These are phyloP conservation scores for Epizoanthus stellaris DNA, from an alignment of 92 coral and sea anemone species.

Conservation along the genomic window DNA sequence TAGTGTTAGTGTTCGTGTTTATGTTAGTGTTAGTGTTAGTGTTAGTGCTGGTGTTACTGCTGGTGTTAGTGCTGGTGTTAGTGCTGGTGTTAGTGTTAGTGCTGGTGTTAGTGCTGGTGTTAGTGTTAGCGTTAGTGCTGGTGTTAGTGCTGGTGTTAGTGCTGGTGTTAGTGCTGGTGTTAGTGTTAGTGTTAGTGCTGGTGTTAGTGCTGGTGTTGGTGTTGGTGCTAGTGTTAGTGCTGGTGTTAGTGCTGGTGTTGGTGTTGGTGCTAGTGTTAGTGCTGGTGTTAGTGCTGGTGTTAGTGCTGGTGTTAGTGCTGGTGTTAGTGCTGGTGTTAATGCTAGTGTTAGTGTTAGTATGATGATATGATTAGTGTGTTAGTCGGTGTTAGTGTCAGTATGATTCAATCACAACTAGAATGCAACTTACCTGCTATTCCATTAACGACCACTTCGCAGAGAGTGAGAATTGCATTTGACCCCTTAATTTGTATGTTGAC, in stretches of 20 bases:
- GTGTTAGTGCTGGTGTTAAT: no score
- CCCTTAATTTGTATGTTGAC: neutral
- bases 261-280: neutral
- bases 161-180: no score
- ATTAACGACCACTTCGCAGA: constrained; percentile 7
- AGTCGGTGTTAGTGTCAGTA: no score
- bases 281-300: neutral
- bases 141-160: neutral
- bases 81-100: neutral
- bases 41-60: no score
- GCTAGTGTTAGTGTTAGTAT: neutral
- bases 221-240: no score
- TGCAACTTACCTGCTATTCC: neutral
- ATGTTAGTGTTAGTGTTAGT: no score
- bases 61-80: no score
- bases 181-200: neutral
- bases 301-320: no score
- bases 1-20: no score
- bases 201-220: no score
- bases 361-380: no score
- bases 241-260: neutral
- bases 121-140: neutral
- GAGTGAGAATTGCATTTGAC: neutral
- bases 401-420: neutral
- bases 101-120: neutral